phyloP scores from a whole-genome alignment of 2,888 invertebrate genomes.

The Agrotis ipsilon region DNA sequence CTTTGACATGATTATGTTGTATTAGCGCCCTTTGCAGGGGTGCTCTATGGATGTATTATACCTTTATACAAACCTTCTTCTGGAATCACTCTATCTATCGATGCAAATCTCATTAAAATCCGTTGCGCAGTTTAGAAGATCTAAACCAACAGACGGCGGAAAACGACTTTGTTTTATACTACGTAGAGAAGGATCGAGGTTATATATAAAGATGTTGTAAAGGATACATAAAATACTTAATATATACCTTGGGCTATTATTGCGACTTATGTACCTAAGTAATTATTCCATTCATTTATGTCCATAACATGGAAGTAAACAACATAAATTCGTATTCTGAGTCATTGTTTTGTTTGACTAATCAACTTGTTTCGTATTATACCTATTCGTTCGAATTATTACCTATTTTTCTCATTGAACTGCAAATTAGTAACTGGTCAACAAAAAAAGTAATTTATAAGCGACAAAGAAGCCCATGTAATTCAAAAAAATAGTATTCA shows the following conservation, averaged over 20 bases:
- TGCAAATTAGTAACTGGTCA: background rate
- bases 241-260: background rate
- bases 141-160: no score
- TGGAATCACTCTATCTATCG: no score
- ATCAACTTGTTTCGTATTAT: background rate
- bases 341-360: slow-evolving; percentile 3
- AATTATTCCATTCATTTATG: slow-evolving; percentile 2
- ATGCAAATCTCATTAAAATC: no score
- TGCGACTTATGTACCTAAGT: background rate
- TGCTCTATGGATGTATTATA: no score
- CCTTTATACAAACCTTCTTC: no score
- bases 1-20: background rate
- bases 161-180: no score
- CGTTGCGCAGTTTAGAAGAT: no score
- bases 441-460: no score
- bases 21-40: background rate
- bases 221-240: background rate
- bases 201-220: no score
- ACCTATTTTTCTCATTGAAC: background rate
- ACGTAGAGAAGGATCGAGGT: no score
- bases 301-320: background rate
- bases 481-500: no score
- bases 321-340: background rate
- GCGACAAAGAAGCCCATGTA: no score
- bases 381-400: background rate